phyloP scores from a whole-genome alignment of 2,888 invertebrate species.

The Caenorhabditis macrosperma region DNA sequence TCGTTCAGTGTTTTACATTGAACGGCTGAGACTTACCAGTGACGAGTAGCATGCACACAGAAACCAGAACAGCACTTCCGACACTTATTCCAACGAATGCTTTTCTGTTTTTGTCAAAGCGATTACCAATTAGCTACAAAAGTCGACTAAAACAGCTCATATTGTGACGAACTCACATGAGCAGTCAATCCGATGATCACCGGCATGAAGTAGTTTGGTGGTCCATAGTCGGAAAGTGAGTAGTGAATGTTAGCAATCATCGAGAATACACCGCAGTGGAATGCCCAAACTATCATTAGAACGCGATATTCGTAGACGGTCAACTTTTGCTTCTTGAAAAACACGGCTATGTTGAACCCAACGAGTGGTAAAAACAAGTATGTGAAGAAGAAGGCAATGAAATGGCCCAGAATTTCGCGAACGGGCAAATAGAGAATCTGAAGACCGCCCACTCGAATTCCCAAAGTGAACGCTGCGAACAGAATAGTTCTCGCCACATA shows the following conservation, averaged over 20 bases:
- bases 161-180: constrained; percentile 27
- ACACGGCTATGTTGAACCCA: constrained; percentile 36
- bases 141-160: neutral
- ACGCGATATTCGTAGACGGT: constrained; percentile 51
- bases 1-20: neutral
- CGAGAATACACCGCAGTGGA: constrained; percentile 59
- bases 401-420: constrained; percentile 35
- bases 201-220: constrained; percentile 67
- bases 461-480: constrained; percentile 55
- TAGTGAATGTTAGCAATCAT: constrained; percentile 58
- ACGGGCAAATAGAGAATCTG: constrained; percentile 18
- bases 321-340: constrained; percentile 49
- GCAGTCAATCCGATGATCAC: constrained; percentile 64
- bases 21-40: constrained; percentile 24
- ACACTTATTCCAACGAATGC: constrained; percentile 53
- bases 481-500: constrained; percentile 54
- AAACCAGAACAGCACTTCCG: constrained; percentile 53
- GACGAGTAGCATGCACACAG: constrained; percentile 30
- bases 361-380: constrained; percentile 52
- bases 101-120: constrained; percentile 48
- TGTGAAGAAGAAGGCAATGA: constrained; percentile 43
- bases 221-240: constrained; percentile 40
- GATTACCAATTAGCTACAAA: constrained; percentile 57
- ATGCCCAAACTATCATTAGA: constrained; percentile 59
- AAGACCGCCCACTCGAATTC: constrained; percentile 46